A percentile compares a stretch with the other conserved stretches of the same genome.
phyloP scores from a whole-genome alignment of 2,888 invertebrate genomes.

The Hoplodrina ambigua region DNA sequence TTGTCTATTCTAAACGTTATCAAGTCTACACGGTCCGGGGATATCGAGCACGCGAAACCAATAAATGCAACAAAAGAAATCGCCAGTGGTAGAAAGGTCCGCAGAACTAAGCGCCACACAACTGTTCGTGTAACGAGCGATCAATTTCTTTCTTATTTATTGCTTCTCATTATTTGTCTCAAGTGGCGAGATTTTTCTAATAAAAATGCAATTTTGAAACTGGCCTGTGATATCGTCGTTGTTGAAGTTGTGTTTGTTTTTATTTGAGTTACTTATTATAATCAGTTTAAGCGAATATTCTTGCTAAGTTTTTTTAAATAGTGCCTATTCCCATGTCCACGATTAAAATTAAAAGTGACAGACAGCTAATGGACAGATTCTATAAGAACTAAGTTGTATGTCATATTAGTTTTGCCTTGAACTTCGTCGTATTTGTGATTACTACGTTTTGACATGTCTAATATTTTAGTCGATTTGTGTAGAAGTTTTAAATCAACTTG shows the following conservation, averaged over 20 bases:
- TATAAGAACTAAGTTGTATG: too few relatives aligned
- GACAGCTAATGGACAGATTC: too few relatives aligned
- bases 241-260: neutral
- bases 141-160: conserved; percentile 49
- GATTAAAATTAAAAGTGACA: too few relatives aligned
- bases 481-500: too few relatives aligned
- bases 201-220: conserved; percentile 8
- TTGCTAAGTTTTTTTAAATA: neutral
- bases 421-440: too few relatives aligned
- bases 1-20: conserved; percentile 56
- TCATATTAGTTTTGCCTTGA: too few relatives aligned
- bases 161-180: conserved; percentile 25
- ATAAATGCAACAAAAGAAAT: conserved; percentile 74
- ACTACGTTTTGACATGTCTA: too few relatives aligned
- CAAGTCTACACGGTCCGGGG: conserved; percentile 58
- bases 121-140: conserved; percentile 28
- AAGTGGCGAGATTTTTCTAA: neutral
- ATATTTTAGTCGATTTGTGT: too few relatives aligned
- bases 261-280: neutral
- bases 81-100: conserved; percentile 69
- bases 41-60: conserved; percentile 75
- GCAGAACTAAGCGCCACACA: conserved; percentile 54
- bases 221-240: neutral
- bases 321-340: too few relatives aligned
- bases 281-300: too few relatives aligned